These are phyloP conservation scores for Microctenopoma stevenorrisi DNA, from an alignment of 2,797 vertebrate genomes.

Conservation along the genomic window DNA sequence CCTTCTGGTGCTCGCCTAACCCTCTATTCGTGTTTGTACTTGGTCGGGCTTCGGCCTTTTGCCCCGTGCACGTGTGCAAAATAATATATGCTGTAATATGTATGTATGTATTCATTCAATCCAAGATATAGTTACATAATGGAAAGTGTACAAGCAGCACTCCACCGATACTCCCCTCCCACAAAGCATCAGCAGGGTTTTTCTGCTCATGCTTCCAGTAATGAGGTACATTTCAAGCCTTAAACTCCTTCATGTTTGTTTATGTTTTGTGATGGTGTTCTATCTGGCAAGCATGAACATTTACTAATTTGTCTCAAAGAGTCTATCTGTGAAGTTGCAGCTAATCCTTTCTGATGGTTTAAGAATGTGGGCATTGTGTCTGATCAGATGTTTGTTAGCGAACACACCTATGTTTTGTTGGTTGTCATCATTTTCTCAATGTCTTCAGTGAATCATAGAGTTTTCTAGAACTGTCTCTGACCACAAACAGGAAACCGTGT, in stretches of 20 bases:
- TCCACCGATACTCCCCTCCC: conserved; percentile 65
- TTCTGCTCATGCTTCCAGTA: conserved; percentile 79
- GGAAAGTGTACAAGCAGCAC: conserved; percentile 68
- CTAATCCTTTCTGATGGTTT: neutral
- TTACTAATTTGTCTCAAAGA: neutral
- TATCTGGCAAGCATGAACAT: neutral
- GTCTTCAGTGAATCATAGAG: conserved; percentile 45
- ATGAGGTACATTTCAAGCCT: conserved; percentile 44
- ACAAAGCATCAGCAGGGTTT: conserved; percentile 77
- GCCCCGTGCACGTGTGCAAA: conserved; percentile 17
- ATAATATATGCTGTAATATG: conserved; percentile 28
- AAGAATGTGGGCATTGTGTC: neutral
- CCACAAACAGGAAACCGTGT: conserved; percentile 76
- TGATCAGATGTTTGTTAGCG: neutral
- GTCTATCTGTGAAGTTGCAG: neutral
- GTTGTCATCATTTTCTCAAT: conserved; percentile 31
- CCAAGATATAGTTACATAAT: conserved; percentile 44
- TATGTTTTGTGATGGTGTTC: neutral
- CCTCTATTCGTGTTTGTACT: conserved; percentile 13
- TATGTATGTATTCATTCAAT: conserved; percentile 16
- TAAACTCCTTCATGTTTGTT: conserved; percentile 9
- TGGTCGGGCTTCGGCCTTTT: conserved; percentile 1
- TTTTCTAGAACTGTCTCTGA: conserved; percentile 65
- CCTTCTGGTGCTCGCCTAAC: neutral
- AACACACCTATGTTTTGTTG: neutral